These are phyloP conservation scores for Sebastes fasciatus DNA, from an alignment of 2,113 vertebrate species.

Conservation along the genomic window DNA sequence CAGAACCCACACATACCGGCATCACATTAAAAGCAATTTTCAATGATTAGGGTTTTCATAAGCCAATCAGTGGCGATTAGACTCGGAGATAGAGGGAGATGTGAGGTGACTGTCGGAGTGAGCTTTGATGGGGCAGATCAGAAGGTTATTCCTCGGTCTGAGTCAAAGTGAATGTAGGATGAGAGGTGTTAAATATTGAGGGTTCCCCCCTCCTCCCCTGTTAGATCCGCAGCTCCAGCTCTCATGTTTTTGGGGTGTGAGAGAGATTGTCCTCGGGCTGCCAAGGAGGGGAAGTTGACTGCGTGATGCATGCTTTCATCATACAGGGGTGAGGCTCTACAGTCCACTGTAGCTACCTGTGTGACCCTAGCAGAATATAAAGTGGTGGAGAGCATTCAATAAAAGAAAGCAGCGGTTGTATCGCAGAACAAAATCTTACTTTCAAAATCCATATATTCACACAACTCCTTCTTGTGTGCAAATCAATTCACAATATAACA, in stretches of 20 bases:
- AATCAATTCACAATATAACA: background rate
- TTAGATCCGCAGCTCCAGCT: slow-evolving; percentile 33
- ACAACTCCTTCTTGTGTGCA: background rate
- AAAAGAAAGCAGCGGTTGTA: slow-evolving; percentile 5
- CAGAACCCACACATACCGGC: slow-evolving; percentile 54
- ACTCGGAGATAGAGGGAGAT: slow-evolving; percentile 48
- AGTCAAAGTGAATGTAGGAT: slow-evolving; percentile 78
- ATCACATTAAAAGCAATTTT: slow-evolving; percentile 69
- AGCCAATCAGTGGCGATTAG: slow-evolving; percentile 74
- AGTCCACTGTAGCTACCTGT: slow-evolving; percentile 22
- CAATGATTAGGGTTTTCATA: slow-evolving; percentile 72
- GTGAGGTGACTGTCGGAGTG: slow-evolving; percentile 63
- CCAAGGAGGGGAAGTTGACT: slow-evolving; percentile 41
- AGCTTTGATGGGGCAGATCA: slow-evolving; percentile 72
- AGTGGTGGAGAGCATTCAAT: background rate
- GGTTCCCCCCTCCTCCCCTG: background rate
- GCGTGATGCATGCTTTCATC: slow-evolving; percentile 56
- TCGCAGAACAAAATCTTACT: background rate
- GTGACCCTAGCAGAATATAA: slow-evolving; percentile 39
- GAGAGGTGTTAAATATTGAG: slow-evolving; percentile 77
- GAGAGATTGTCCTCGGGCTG: slow-evolving; percentile 30
- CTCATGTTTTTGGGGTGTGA: slow-evolving; percentile 42
- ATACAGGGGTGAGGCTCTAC: background rate
- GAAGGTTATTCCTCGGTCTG: slow-evolving; percentile 64
- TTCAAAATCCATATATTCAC: background rate